These are phyloP conservation scores for Bactericera cockerelli DNA, from an alignment of 1,140 invertebrate species.

Conservation along the genomic window DNA sequence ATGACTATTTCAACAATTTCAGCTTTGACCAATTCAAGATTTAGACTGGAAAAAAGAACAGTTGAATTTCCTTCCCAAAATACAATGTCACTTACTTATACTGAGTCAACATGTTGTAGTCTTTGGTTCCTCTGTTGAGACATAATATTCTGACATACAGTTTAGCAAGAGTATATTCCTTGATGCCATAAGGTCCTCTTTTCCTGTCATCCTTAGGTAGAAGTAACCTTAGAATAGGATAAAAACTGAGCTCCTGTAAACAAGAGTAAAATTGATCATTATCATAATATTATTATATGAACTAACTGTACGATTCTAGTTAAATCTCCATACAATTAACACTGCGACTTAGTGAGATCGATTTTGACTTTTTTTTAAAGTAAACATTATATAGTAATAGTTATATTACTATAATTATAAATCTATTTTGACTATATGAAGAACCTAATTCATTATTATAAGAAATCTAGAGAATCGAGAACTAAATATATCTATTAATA, in stretches of 20 bases:
- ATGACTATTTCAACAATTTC: too few species aligned
- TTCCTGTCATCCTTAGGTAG: constrained; percentile 49
- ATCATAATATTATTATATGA: neutral
- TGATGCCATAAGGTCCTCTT: constrained; percentile 45
- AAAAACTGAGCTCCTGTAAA: constrained; percentile 39
- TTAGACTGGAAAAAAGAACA: too few species aligned
- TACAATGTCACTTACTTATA: constrained; percentile 35
- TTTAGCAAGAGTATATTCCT: constrained; percentile 44
- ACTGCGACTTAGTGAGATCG: too few species aligned
- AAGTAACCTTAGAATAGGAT: constrained; percentile 50
- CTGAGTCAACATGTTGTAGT: constrained; percentile 46
- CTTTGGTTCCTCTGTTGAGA: constrained; percentile 42
- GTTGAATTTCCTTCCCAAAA: too few species aligned
- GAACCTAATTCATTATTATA: neutral
- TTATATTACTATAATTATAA: too few species aligned
- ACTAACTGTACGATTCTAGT: neutral
- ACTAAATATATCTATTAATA: neutral
- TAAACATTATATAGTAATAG: too few species aligned
- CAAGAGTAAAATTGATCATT: constrained; percentile 12
- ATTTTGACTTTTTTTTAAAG: too few species aligned
- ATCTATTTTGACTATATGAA: too few species aligned
- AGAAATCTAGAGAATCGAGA: neutral
- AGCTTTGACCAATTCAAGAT: too few species aligned
- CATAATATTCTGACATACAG: constrained; percentile 51
- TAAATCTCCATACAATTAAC: neutral